Evolutionary conservation across 2,888 invertebrate genomes (phyloP), one percentile per base, ranked within the genome.

Genomic region (Drosophila ustulata): DNA sequence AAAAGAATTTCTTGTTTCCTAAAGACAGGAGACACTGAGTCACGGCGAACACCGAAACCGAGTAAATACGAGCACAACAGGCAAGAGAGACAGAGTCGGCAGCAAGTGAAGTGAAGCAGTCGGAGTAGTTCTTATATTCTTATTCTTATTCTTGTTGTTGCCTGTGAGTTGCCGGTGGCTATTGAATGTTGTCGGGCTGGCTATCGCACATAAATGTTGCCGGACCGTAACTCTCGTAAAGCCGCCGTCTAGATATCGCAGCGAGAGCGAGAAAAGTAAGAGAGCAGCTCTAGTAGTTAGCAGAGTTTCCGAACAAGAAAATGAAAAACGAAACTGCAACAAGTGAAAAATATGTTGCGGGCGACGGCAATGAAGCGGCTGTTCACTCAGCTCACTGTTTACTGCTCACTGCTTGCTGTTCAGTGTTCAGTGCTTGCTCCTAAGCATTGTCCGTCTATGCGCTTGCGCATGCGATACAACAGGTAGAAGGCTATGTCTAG

Each of bases 301-400:
- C 39, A 63, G 63, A 55, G 71, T 57, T 66, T 56, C 52, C 59
- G 69, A 70, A 89, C 86, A 82, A 86, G 81, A 89, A 89, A 87
- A 86, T 89, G 86, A 89, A 90, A 90, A 89, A 80, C 81, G 89
- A 90, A 88, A 89, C 82, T 91, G 82, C 82, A 90, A 90, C 86
- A 91, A 90, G 89, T 91, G 91, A 90, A 89, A 82, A 89, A 86
- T 88, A 87, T 89, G 84, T 86, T 75, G 80, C 83, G 85, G 82
- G 64, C 71, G 75, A 77, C 70, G 66, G 63, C 63, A 52, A 74
- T 47, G 61, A 50, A 58, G 67, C 45, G 66, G 66, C 71, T 57
- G 56, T 51, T 25, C 26, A 32, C 32, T 46, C 18, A n/a, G 55
- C n/a, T 56, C 46, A 37, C 46, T 37, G 43, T 23, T 43, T 7